Conservation (phyloP, 2,797 vertebrate genomes). For the Danio tinwini region DNA sequence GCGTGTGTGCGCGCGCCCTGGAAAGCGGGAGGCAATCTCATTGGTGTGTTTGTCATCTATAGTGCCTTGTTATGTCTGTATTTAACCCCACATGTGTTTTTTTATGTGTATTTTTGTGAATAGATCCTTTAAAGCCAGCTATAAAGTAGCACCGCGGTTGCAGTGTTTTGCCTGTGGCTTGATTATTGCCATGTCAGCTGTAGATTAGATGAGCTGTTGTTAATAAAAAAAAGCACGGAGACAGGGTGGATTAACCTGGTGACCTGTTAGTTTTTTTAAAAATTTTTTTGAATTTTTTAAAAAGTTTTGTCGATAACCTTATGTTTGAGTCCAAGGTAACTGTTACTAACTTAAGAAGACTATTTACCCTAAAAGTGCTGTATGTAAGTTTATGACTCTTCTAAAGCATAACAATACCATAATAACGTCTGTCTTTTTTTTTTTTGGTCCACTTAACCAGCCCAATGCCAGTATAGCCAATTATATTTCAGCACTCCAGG, state of each 20-base stretch:
- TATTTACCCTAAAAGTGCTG: background rate
- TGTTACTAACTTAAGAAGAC: background rate
- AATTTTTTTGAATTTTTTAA: no score
- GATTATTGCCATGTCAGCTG: conserved; percentile 44
- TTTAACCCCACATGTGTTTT: conserved; percentile 23
- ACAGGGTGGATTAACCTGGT: conserved; percentile 22
- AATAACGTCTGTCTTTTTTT: no score
- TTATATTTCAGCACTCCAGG: no score
- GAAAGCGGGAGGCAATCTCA: conserved; percentile 55
- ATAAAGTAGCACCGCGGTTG: conserved; percentile 24
- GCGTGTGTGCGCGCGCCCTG: conserved; percentile 20
- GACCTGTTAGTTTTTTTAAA: conserved; percentile 2
- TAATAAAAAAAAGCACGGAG: background rate
- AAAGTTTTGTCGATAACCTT: background rate
- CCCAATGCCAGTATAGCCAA: no score
- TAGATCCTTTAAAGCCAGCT: conserved; percentile 29
- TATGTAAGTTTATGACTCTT: no score
- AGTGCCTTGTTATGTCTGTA: conserved; percentile 39
- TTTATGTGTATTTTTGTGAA: conserved; percentile 27
- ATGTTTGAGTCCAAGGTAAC: background rate
- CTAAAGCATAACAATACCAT: no score
- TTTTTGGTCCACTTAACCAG: no score
- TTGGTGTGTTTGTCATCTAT: conserved; percentile 53
- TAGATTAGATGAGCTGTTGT: conserved; percentile 21
- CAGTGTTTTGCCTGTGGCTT: conserved; percentile 49